Base-by-base conservation (phyloP, 2,888 invertebrate genomes). In the Dromius quadrimaculatus region DNA sequence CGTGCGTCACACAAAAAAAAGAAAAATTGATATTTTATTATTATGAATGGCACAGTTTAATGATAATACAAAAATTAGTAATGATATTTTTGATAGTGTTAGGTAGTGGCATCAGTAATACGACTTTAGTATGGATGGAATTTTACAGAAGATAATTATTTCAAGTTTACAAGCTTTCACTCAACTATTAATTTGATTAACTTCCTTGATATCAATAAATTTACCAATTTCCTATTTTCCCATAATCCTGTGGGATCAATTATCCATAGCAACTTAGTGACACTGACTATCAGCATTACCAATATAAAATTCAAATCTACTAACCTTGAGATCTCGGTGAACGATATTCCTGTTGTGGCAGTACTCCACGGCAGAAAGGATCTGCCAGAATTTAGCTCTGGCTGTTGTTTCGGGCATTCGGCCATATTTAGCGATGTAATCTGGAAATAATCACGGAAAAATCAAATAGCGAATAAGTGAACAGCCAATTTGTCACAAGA, bases 341-440 rank as follows among this genome's bases (percentile, higher is more conserved):
- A 98, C 97, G 79, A 98, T 93, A 78, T 93, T 90, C 79, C 92
- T 89, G 77, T 92, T 92, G 83, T 98, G 98, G 81, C 97, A 97
- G 83, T 98, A 98, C 82, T 97, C 95, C 72, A 98, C 96, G 64
- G 98, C 98, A 15, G 94, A 92, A 71, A 98, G 87, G 77, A 98
- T 98, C 87, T 98, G 98, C 90, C 94, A 94, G 86, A 98, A 98
- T 82, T 95, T 96, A 74, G 90, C 87, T 63, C 97, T 87, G 4
- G 98, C 97, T 64, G 95, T 92, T 74, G 91, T 88, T 84, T 98
- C 98, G 17, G 92, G 90, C 93, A 98, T 94, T 73, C 95, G 87
- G n/a, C 97, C 97, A 79, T 92, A 93, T 76, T 93, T 89, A 64
- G 97, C 97, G 78, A 96, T 94, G 83, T 97, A 94, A 87, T 95